Percentiles rank a stretch among this genome's conserved stretches.
Conservation (phyloP, 2,888 invertebrate species). For the Drosophila macrospina region DNA sequence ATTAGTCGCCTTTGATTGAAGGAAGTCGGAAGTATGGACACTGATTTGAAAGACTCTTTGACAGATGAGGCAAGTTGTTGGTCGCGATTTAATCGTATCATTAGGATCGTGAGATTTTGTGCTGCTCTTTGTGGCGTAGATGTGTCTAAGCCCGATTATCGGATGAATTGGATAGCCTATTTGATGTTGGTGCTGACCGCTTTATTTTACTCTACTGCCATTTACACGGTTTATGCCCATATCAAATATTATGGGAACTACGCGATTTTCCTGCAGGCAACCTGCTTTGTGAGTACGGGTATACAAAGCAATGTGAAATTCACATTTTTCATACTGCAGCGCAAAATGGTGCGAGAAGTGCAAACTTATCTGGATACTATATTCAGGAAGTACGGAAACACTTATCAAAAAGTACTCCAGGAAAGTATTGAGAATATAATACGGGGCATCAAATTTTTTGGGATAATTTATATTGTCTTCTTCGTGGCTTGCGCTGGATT, state of each 20-base stretch:
- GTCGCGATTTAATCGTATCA: slow-evolving; percentile 16
- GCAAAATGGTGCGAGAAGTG: neutral
- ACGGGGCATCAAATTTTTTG: slow-evolving; percentile 29
- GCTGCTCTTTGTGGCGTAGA: slow-evolving; percentile 35
- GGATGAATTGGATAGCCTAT: slow-evolving; percentile 26
- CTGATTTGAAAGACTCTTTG: neutral
- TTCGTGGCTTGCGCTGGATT: neutral
- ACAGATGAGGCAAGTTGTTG: neutral
- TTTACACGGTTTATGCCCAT: slow-evolving; percentile 54
- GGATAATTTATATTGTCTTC: slow-evolving; percentile 6
- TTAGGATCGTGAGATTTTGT: neutral
- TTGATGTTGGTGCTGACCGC: slow-evolving; percentile 1
- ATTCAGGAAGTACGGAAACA: slow-evolving; percentile 43
- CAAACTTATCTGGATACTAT: slow-evolving; percentile 26
- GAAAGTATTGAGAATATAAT: slow-evolving; percentile 15
- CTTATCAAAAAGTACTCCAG: slow-evolving; percentile 28
- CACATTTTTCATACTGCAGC: slow-evolving; percentile 8
- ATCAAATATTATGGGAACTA: slow-evolving; percentile 39
- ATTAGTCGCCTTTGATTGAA: neutral
- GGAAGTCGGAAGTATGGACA: neutral
- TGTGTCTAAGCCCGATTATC: slow-evolving; percentile 31
- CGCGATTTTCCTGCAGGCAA: slow-evolving; percentile 42
- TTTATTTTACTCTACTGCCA: slow-evolving; percentile 36
- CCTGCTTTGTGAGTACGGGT: slow-evolving; percentile 42
- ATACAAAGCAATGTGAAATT: slow-evolving; percentile 22